phyloP scores from a whole-genome alignment of 2,888 invertebrate species.

The Flexamia atlantica region DNA sequence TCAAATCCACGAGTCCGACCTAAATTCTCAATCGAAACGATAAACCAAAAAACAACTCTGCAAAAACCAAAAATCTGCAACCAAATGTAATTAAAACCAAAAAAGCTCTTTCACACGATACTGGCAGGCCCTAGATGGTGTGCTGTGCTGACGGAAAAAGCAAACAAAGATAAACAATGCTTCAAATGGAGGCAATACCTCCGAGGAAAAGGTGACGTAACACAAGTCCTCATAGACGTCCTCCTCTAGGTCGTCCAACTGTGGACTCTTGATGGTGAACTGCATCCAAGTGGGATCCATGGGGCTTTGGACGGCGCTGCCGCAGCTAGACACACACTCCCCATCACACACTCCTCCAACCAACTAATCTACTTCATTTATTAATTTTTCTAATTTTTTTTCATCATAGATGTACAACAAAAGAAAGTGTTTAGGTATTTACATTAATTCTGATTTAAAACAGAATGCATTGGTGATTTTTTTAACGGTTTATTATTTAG shows the following conservation, averaged over 20 bases:
- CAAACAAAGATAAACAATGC: conserved; percentile 65
- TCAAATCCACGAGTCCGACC: not conserved
- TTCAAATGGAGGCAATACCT: conserved; percentile 76
- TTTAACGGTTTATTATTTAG: too few relatives aligned
- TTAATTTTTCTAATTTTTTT: too few relatives aligned
- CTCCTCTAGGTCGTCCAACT: conserved; percentile 80
- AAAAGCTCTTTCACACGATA: conserved; percentile 26
- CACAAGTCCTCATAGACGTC: conserved; percentile 93
- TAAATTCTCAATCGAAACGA: not conserved
- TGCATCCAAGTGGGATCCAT: conserved; percentile 81
- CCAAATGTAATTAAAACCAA: not conserved
- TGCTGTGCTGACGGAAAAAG: conserved; percentile 57
- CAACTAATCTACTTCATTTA: too few relatives aligned
- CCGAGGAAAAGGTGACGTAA: conserved; percentile 89
- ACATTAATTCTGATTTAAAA: too few relatives aligned
- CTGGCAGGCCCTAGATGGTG: conserved; percentile 36
- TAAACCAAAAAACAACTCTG: conserved; percentile 32
- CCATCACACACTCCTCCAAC: not conserved
- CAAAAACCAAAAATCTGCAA: conserved; percentile 43
- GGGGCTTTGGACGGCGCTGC: conserved; percentile 29
- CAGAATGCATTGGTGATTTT: too few relatives aligned
- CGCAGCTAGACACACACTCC: conserved; percentile 45
- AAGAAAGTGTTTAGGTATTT: too few relatives aligned
- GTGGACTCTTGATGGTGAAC: conserved; percentile 81
- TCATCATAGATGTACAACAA: too few relatives aligned